phyloP scores from a whole-genome alignment of 2,888 invertebrate genomes.

The Poecilobothrus nobilitatus region DNA sequence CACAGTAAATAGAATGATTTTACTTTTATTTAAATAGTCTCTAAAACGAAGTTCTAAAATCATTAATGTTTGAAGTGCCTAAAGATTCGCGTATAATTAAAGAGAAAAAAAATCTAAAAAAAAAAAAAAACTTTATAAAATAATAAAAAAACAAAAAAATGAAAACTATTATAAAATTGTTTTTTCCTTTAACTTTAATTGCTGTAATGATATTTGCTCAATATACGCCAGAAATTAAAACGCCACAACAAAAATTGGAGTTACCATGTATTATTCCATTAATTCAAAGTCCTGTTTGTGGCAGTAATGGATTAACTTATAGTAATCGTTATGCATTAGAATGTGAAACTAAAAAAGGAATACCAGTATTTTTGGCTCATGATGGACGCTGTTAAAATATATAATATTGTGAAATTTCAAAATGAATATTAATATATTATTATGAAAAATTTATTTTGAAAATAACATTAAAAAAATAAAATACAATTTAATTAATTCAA shows the following conservation, averaged over 20 bases:
- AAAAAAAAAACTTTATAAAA: background rate
- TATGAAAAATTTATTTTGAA: too few relatives aligned
- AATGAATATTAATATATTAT: too few relatives aligned
- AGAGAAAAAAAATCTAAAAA: too few relatives aligned
- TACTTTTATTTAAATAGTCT: background rate
- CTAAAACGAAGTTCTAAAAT: background rate
- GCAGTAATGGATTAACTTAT: background rate
- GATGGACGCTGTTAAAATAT: background rate
- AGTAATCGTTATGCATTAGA: background rate
- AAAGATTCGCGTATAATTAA: background rate
- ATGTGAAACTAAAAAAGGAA: background rate
- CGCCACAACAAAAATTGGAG: background rate
- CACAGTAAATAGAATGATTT: background rate
- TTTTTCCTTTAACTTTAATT: background rate
- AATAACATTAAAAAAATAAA: too few relatives aligned
- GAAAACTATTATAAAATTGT: background rate
- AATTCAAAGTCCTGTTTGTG: background rate
- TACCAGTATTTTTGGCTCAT: background rate
- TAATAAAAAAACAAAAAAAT: background rate
- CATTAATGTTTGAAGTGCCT: background rate
- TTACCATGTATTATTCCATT: background rate
- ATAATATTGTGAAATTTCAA: too few relatives aligned
- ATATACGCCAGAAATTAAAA: background rate
- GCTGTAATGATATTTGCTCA: background rate
- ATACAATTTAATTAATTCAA: too few relatives aligned